Evolutionary conservation across 2,888 invertebrate species (phyloP).

Genomic region (Tanytarsus gracilentus): DNA sequence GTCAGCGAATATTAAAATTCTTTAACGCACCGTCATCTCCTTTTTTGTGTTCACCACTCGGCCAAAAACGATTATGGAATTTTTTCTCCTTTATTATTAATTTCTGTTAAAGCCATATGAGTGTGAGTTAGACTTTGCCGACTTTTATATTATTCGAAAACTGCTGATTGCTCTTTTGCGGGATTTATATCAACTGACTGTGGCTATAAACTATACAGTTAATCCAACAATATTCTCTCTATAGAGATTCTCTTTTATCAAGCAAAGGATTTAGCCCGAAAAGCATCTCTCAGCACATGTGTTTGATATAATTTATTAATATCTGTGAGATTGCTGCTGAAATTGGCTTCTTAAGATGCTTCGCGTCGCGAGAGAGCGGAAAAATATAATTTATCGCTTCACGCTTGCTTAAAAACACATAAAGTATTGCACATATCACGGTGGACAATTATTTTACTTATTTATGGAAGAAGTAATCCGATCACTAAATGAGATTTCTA

Average conservation of each 20-base stretch:
- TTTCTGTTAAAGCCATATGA: neutral
- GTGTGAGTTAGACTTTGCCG: neutral
- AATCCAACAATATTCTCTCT: too few relatives aligned
- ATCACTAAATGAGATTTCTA: too few relatives aligned
- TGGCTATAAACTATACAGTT: too few relatives aligned
- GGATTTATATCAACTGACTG: too few relatives aligned
- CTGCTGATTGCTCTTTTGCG: too few relatives aligned
- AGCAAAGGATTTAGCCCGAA: too few relatives aligned
- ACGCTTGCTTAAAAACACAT: conserved; percentile 9
- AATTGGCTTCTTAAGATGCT: too few relatives aligned
- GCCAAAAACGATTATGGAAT: neutral
- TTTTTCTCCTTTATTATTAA: neutral
- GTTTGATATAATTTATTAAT: too few relatives aligned
- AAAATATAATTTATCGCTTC: conserved; percentile 15
- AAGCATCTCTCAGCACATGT: neutral
- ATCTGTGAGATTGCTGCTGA: too few relatives aligned
- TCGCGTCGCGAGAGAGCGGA: neutral
- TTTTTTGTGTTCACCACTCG: neutral
- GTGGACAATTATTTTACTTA: conserved; percentile 23
- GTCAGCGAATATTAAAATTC: conserved; percentile 9
- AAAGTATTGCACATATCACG: neutral
- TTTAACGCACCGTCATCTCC: neutral
- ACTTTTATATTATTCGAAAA: too few relatives aligned
- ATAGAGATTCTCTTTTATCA: too few relatives aligned
- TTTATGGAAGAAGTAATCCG: too few relatives aligned